Evolutionary conservation across 2,113 vertebrate species (phyloP).

Genomic region (Thermophis baileyi): DNA sequence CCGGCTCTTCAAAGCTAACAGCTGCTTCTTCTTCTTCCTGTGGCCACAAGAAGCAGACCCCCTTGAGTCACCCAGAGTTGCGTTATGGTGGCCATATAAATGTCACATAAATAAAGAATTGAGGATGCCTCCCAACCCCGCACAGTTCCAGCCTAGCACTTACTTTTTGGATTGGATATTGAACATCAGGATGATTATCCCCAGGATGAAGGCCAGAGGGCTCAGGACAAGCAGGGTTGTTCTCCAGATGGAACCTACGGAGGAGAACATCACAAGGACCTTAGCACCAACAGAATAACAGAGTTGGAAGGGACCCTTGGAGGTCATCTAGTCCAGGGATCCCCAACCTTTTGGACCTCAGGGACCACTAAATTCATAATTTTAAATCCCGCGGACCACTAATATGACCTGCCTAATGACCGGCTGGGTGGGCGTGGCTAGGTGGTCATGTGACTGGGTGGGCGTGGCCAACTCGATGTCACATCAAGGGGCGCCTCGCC

Average conservation of each 20-base stretch:
- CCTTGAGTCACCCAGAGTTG: neutral
- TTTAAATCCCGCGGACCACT: no score
- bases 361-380: no score
- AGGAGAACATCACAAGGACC: neutral
- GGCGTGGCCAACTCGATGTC: no score
- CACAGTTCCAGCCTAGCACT: slow-evolving; percentile 24
- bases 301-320: no score
- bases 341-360: no score
- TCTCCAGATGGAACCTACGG: slow-evolving; percentile 81
- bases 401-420: no score
- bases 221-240: slow-evolving; percentile 82
- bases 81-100: neutral
- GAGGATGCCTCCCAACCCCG: neutral
- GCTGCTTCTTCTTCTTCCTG: slow-evolving; percentile 72
- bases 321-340: no score
- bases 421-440: no score
- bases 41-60: neutral
- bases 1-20: slow-evolving; percentile 74
- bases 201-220: slow-evolving; percentile 80
- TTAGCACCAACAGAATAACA: neutral
- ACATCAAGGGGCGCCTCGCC: no score
- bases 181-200: slow-evolving; percentile 77
- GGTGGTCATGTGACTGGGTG: no score
- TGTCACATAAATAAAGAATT: neutral
- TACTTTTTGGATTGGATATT: slow-evolving; percentile 82